Percentiles rank a stretch among this genome's conserved stretches.
Evolutionary conservation across 2,797 vertebrate genomes (phyloP).

Genomic region (Leptatherina wallacei): DNA sequence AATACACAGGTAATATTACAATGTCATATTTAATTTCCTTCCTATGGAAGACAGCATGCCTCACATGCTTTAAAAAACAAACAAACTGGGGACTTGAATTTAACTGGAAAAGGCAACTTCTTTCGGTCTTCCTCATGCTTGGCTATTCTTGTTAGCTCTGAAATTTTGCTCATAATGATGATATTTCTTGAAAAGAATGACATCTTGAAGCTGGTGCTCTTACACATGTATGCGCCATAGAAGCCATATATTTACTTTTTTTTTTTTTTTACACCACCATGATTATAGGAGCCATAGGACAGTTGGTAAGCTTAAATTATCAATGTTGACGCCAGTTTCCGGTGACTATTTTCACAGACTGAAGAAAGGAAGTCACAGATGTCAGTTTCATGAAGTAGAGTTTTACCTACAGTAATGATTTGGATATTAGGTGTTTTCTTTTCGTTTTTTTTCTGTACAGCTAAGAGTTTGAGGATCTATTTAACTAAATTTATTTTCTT

Average conservation of each 20-base stretch:
- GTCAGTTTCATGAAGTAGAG: not conserved
- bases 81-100: constrained; percentile 12
- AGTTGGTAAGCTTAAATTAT: not conserved
- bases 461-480: too few relatives aligned
- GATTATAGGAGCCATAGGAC: constrained; percentile 2
- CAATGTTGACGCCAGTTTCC: not conserved
- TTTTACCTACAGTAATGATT: not conserved
- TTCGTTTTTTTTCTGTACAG: too few relatives aligned
- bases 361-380: not conserved
- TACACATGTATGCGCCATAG: not conserved
- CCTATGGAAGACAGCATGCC: constrained; percentile 28
- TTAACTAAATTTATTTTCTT: too few relatives aligned
- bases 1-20: constrained; percentile 29
- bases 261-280: not conserved
- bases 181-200: constrained; percentile 19
- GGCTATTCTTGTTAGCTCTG: constrained; percentile 5
- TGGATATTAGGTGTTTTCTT: too few relatives aligned
- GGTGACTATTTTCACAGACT: too few relatives aligned
- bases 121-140: not conserved
- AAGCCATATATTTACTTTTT: not conserved
- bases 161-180: constrained; percentile 36
- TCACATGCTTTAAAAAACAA: constrained; percentile 16
- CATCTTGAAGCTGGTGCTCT: not conserved
- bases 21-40: constrained; percentile 16
- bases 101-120: constrained; percentile 45